Conservation (phyloP, 64 coral and sea anemone species). For the Porites lutea region DNA sequence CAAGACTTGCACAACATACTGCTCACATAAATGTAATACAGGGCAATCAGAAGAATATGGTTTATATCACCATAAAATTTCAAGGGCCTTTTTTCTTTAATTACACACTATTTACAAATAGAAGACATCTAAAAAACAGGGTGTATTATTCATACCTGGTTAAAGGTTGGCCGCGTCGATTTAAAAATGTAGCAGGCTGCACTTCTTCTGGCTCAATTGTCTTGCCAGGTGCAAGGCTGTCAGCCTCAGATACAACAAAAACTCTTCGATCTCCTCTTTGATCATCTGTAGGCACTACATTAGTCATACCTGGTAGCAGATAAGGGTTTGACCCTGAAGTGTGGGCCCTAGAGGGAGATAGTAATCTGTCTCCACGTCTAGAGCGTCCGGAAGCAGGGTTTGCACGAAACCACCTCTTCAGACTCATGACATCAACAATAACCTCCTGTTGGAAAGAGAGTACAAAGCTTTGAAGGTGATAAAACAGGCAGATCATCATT, state of each 20-base stretch:
- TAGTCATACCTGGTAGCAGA: constrained; percentile 39
- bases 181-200: background rate
- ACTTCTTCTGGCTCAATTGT: background rate
- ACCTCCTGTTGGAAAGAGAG: constrained; percentile 20
- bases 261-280: constrained; percentile 1
- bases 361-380: background rate
- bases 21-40: too few species aligned
- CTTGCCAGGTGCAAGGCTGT: background rate
- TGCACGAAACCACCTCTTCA: constrained; percentile 64
- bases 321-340: background rate
- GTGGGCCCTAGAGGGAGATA: background rate
- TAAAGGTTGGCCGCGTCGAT: background rate
- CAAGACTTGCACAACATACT: too few species aligned
- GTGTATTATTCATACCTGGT: constrained; percentile 1
- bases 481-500: background rate
- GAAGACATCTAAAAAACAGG: background rate
- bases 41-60: too few species aligned
- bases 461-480: too few species aligned
- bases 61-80: too few species aligned
- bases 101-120: too few species aligned
- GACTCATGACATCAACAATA: constrained; percentile 37
- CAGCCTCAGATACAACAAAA: background rate
- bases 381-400: constrained; percentile 48
- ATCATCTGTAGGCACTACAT: constrained; percentile 4
- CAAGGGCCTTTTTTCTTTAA: too few species aligned